A percentile compares a stretch with the other conserved stretches of the same genome.
Conservation (phyloP, 1,140 invertebrate genomes). For the Oncopodura yosiiana region DNA sequence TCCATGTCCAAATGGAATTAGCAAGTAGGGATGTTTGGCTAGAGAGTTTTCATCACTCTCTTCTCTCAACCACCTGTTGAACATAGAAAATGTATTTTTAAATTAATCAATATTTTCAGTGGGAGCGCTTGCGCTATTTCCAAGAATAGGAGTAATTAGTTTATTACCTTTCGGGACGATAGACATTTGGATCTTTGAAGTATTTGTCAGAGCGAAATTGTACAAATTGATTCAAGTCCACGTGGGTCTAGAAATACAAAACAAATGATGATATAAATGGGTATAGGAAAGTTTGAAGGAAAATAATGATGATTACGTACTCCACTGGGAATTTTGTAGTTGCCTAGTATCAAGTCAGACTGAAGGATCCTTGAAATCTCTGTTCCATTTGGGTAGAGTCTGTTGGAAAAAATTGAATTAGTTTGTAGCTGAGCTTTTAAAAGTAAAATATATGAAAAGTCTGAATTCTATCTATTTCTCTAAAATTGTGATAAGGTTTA, state of each 20-base stretch:
- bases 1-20: conserved; percentile 52
- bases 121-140: not conserved
- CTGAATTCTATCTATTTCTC: too few relatives aligned
- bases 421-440: too few relatives aligned
- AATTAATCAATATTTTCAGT: not conserved
- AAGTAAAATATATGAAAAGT: too few relatives aligned
- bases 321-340: conserved; percentile 47
- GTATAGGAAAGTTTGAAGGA: not conserved
- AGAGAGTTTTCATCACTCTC: conserved; percentile 5
- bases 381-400: conserved; percentile 46
- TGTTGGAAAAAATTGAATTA: conserved; percentile 15
- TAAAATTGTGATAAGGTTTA: not conserved
- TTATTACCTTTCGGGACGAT: conserved; percentile 42
- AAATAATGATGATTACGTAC: conserved; percentile 38
- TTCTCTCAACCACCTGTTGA: conserved; percentile 35
- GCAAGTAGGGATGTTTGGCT: conserved; percentile 41
- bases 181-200: conserved; percentile 43
- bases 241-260: conserved; percentile 43
- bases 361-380: conserved; percentile 46
- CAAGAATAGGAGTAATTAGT: not conserved
- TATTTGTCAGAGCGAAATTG: conserved; percentile 41
- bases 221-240: conserved; percentile 46
- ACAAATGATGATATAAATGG: not conserved
- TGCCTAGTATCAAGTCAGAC: conserved; percentile 43
- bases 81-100: conserved; percentile 22